A percentile compares a stretch with the other conserved stretches of the same genome.
Conservation (phyloP, 2,113 vertebrate genomes). For the Nestor notabilis region DNA sequence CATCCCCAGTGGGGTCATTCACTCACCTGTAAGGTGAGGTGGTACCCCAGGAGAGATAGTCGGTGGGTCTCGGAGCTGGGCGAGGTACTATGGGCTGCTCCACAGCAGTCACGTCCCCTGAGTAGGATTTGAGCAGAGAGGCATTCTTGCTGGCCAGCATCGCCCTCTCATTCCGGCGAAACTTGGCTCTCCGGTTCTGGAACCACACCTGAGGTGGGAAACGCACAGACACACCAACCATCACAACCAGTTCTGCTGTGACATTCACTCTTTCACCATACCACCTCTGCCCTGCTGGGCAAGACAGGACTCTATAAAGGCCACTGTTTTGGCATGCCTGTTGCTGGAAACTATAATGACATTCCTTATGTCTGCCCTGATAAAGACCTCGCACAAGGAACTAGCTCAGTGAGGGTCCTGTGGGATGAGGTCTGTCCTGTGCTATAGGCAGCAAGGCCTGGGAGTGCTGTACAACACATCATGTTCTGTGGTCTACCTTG, state of each 20-base stretch:
- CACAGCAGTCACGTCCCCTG: slow-evolving; percentile 92
- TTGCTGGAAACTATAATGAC: neutral
- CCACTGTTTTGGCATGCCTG: neutral
- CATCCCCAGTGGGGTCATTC: neutral
- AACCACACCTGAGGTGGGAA: slow-evolving; percentile 89
- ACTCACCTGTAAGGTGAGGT: slow-evolving; percentile 94
- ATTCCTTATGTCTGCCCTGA: neutral
- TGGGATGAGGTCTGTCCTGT: neutral
- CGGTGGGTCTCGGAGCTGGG: slow-evolving; percentile 91
- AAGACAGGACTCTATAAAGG: neutral
- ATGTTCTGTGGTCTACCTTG: neutral
- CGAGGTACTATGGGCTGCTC: slow-evolving; percentile 97
- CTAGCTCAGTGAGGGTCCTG: neutral
- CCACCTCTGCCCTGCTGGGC: neutral
- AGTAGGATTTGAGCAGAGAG: slow-evolving; percentile 95
- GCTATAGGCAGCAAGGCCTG: neutral
- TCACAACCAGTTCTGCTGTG: neutral
- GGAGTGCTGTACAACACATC: neutral
- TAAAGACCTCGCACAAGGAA: fast-evolving
- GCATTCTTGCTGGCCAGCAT: slow-evolving; percentile 99
- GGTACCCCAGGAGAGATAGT: slow-evolving; percentile 96
- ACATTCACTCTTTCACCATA: no score
- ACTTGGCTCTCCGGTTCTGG: slow-evolving; percentile 97
- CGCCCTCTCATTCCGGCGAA: slow-evolving; percentile 93
- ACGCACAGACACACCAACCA: neutral